Evolutionary conservation across 23 tunicate genomes (phyloP), one percentile per base, ranked within the genome.

Genomic region (Phallusia fumigata): DNA sequence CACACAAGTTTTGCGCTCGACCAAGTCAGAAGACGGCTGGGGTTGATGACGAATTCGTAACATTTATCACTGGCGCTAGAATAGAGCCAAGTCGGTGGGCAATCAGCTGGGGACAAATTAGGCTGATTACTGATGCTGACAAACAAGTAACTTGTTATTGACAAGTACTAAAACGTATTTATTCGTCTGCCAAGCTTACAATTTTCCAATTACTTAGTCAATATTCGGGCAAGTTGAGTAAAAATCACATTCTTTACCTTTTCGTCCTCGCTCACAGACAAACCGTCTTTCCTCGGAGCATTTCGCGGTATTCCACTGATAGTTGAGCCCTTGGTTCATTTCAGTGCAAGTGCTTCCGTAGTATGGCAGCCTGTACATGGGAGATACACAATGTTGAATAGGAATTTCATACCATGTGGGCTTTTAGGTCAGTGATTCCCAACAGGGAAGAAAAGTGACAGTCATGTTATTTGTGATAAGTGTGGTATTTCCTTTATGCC

Each of bases 1-100:
- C 98, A 95, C 0, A 91, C 51, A 32, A 81, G 65, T 26, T 86
- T 89, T 30, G 98, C 93, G 28, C 44, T 77, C 12, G 87, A 81
- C 98, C 98, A 95, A 16, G 95, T 85, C 49, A 79, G 65, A 18
- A 64, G 34, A 47, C 88, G 31, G 64, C 49, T 51, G 19, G 91
- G 82, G 76, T 89, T 95, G 73, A 89, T 58, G 26, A 89, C 93
- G 47, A 86, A 79, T 36, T 95, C 90, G 52, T 95, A 95, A 86
- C 98, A 95, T 65, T 95, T 95, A 33, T 91, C 91, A 32, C 82
- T 75, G 13, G 33, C 75, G 6, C 44, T 81, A 30, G 49, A 40
- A 72, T 84, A 88, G 11, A 83, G 24, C 98, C 98, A 95, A 36
- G 82, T 81, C 21, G 84, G 33, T 0, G 98, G 98, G 64, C 98